Base-by-base conservation (phyloP, 2,113 vertebrate species). In the Lynx canadensis region DNA sequence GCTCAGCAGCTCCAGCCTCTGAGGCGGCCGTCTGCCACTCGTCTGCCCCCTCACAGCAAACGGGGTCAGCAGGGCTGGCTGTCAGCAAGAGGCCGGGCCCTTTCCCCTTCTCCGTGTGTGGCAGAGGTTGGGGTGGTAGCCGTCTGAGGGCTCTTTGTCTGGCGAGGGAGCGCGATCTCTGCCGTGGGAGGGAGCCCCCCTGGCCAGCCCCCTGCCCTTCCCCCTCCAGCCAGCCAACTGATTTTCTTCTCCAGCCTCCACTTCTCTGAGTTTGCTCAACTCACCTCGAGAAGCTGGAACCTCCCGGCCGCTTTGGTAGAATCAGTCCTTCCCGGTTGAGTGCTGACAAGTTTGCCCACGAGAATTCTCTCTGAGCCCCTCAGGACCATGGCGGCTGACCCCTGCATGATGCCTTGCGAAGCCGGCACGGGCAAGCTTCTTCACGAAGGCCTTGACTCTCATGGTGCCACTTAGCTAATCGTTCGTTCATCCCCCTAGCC, bases 91-190 rank as follows among this genome's bases (percentile, higher is more conserved):
- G 52, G 73, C 96, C 60, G 27, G 55, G 48, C 76, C 63, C 60
- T 82, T 82, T 84, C 0, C 15, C 81, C 84, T 23, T 60, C 96
- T 94, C 95, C 6, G 29, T 97, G 97, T 97, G 96, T 94, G 96
- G 96, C 7, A 5, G 89, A 91, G 85, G 38, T 79, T n/a, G 63
- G 76, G 92, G 96, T 92, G 94, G 98, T 69, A 91, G 87, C 33
- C 92, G 95, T 97, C 94, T 97, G 96, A 98, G 85, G 90, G 57
- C 27, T 95, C 94, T 98, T 96, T 97, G 97, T 98, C 80, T 97
- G 23, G 31, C 1, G 3, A 83, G 16, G 8, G 25, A 96, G 65
- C 2, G 6, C 29, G 80, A 68, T 79, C 9, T 96, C 25, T 45
- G 65, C 8, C 68, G 80, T 33, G 7, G 79, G 91, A 86, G 27